Evolutionary conservation across 1,140 invertebrate species (phyloP).

Genomic region (Goniozus legneri): DNA sequence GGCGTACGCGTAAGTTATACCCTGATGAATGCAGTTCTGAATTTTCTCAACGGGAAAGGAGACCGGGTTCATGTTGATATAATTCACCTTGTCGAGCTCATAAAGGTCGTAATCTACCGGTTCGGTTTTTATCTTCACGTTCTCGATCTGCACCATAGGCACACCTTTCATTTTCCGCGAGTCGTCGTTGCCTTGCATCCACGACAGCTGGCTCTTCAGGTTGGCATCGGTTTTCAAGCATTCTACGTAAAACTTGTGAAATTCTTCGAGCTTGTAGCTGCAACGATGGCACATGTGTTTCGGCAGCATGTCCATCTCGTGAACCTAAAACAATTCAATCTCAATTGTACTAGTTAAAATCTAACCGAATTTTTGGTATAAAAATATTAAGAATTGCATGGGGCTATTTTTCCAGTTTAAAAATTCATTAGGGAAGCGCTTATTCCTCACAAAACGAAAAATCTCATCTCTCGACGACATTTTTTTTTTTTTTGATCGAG

Average conservation of each 20-base stretch:
- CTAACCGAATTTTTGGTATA: no score
- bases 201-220: conserved; percentile 44
- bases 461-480: no score
- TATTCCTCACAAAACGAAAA: no score
- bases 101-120: conserved; percentile 29
- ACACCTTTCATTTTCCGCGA: conserved; percentile 25
- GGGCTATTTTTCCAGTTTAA: no score
- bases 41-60: conserved; percentile 8
- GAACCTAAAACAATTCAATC: conserved; percentile 37
- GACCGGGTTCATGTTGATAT: conserved; percentile 20
- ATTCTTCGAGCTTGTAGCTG: conserved; percentile 47
- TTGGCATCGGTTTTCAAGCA: conserved; percentile 41
- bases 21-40: conserved; percentile 5
- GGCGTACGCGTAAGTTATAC: conserved; percentile 20
- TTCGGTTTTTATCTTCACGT: conserved; percentile 41
- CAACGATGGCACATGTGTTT: conserved; percentile 49
- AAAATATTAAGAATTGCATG: no score
- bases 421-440: no score
- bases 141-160: conserved; percentile 47
- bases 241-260: conserved; percentile 44
- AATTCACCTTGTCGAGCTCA: conserved; percentile 19
- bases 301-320: conserved; percentile 48
- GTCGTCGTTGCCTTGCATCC: conserved; percentile 39
- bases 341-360: no score
- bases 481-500: no score